phyloP scores from a whole-genome alignment of 2,113 vertebrate genomes.

The Scartelaos histophorus region DNA sequence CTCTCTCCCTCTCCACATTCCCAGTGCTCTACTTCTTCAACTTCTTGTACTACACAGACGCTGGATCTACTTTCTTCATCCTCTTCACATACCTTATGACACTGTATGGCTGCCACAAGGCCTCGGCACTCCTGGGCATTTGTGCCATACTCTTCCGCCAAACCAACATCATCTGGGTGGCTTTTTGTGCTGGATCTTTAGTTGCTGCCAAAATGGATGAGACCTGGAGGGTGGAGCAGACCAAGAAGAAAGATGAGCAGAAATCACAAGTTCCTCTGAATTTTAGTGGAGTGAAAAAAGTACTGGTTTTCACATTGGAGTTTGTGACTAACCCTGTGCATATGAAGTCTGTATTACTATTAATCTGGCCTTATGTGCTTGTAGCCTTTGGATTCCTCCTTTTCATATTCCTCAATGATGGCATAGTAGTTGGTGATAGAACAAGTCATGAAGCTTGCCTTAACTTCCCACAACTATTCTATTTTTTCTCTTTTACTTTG shows the following conservation, averaged over 20 bases:
- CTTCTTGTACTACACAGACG: slow-evolving; percentile 96
- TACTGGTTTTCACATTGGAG: slow-evolving; percentile 75
- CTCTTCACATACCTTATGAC: slow-evolving; percentile 97
- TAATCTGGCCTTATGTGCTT: slow-evolving; percentile 85
- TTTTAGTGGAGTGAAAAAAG: slow-evolving; percentile 70
- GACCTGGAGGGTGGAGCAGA: slow-evolving; percentile 82
- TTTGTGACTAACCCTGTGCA: slow-evolving; percentile 75
- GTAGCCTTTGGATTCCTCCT: slow-evolving; percentile 76
- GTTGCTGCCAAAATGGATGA: slow-evolving; percentile 85
- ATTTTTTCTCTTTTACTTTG: slow-evolving; percentile 87
- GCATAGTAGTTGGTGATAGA: slow-evolving; percentile 91
- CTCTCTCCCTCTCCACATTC: slow-evolving; percentile 86
- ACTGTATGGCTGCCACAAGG: slow-evolving; percentile 90
- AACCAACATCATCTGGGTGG: slow-evolving; percentile 93
- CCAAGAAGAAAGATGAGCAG: slow-evolving; percentile 88
- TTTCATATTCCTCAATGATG: slow-evolving; percentile 85
- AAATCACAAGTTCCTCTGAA: slow-evolving; percentile 72
- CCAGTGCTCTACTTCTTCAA: slow-evolving; percentile 97
- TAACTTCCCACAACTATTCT: slow-evolving; percentile 92
- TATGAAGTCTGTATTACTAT: slow-evolving; percentile 66
- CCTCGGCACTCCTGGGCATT: slow-evolving; percentile 86
- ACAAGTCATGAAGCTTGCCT: slow-evolving; percentile 89
- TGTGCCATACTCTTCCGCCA: slow-evolving; percentile 94
- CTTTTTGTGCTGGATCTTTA: slow-evolving; percentile 87
- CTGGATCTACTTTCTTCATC: slow-evolving; percentile 92